Evolutionary conservation across 2,797 vertebrate genomes (phyloP), one percentile per base, ranked within the genome.

Genomic region (Crocidura indochinensis): DNA sequence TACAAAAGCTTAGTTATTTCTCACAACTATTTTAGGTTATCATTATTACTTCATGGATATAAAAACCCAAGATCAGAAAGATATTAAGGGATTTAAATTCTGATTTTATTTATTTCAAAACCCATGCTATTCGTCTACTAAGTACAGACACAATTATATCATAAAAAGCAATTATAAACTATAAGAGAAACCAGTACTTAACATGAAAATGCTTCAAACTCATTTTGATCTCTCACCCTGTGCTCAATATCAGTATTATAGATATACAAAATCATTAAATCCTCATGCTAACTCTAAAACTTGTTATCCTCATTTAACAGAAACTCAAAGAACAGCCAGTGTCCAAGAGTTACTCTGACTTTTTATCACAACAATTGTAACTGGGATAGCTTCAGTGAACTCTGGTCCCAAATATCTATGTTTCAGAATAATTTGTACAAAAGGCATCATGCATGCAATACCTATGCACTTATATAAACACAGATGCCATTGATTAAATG

Each of bases 31-130:
- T 49, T 81, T 80, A 64, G 22, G 29, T 46, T 19, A 19, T 71
- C 7, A 3, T 72, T 75, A 44, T 47, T 3, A 72, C 62, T 92
- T 87, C 27, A 26, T 1, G 76, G 46, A 67, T 51, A 1, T 47
- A 67, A 90, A 79, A 72, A 65, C 31, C 67, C 62, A 73, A 86
- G 31, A 19, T 87, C 76, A 93, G 56, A 90, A 69, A 46, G 10
- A 26, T 4, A 79, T 73, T 6, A 90, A 80, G 90, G 72, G 2
- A 73, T 49, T 71, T 82, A 17, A 75, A 87, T 81, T 6, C 46
- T 69, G 0, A 81, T 19, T 75, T 56, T 74, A n/a, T 85, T 60
- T 4, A 81, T 83, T 44, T 79, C 38, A 27, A 64, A 75, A 49
- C 10, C 11, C 6, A 73, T 80, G 2, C 24, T 74, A 10, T n/a